Base-by-base conservation (phyloP, 2,888 invertebrate genomes). In the Scaptodrosophila latifasciaeformis region DNA sequence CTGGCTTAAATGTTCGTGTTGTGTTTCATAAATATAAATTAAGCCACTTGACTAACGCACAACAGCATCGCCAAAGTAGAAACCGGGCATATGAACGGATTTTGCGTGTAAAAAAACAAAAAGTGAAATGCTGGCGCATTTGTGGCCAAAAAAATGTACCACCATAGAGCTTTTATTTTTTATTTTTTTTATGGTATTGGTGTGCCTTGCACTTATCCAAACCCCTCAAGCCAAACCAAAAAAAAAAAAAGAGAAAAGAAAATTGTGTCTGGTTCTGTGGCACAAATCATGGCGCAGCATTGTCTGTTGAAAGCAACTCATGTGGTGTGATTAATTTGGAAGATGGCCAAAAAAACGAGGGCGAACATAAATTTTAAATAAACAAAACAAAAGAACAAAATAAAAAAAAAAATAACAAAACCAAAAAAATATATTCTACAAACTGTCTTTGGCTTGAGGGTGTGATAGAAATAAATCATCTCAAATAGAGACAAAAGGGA, bases 1-100 rank as follows among this genome's bases (percentile, higher is more conserved):
- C 7, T 24, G 24, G 24, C 24, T 31, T 69, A 69, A n/a, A 69
- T 66, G 66, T 67, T 65, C 66, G 66, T 69, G 65, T 61, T 55
- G 66, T 65, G 70, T 69, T 67, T 62, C 78, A 75, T 64, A 74
- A 74, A 74, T 80, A 74, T 72, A 72, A 72, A 72, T 72, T 74
- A 80, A 72, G 78, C 60, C 72, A 72, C 81, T 74, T 62, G 75
- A 59, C 81, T 74, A 74, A 81, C 72, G 75, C 81, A 78, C 53
- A 60, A 54, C 59, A 54, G n/a, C 40, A 17, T 27, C 5, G 9
- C 5, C 27, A 27, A n/a, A n/a, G n/a, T n/a, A n/a, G n/a, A n/a
- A n/a, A n/a, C n/a, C n/a, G n/a, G n/a, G n/a, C n/a, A n/a, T n/a
- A n/a, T n/a, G n/a, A n/a, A n/a, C 17, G 37, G 37, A n/a, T n/a